Base-by-base conservation (phyloP, 2,113 vertebrate genomes). In the Stomatorhinus ivindoensis region DNA sequence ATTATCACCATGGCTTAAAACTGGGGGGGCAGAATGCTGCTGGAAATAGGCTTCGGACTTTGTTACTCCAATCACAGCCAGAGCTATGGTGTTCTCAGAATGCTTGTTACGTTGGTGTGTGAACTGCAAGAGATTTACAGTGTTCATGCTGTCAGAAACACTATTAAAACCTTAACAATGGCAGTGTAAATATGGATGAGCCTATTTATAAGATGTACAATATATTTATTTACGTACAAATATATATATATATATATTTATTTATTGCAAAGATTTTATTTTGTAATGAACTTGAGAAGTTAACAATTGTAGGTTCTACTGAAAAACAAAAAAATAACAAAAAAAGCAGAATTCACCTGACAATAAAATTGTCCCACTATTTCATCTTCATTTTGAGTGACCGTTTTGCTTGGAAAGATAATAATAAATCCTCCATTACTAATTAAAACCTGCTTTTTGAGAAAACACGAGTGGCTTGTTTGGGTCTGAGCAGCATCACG, bases 161-260 rank as follows among this genome's bases (percentile, higher is more conserved):
- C 96, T 96, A 96, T 96, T 95, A 95, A 96, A 96, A 96, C 96
- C 94, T 95, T 96, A 96, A 96, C 95, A 96, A 96, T 95, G 95
- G 97, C 96, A 96, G 96, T 98, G 97, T 98, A 97, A 96, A 97
- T 97, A 97, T 96, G 96, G 96, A 97, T 95, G 96, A 96, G 96
- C 97, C 95, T 99, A 99, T 99, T 99, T 99, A 99, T 98, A 95
- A 99, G 97, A 97, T 97, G 97, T 98, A 99, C 97, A 96, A 97
- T 96, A 96, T 99, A 99, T 99, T 99, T 99, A 99, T 99, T 99
- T 93, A 94, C 98, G 97, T 99, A 98, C 98, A 97, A 98, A 96
- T 97, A 97, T 97, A 96, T 95, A 96, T 98, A 97, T 65, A 65
- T 27, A 65, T 99, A 97, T 99, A 99, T 99, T 99, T 99, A 99